Evolutionary conservation across 2,888 invertebrate genomes (phyloP).

Genomic region (Hydraecia micacea): DNA sequence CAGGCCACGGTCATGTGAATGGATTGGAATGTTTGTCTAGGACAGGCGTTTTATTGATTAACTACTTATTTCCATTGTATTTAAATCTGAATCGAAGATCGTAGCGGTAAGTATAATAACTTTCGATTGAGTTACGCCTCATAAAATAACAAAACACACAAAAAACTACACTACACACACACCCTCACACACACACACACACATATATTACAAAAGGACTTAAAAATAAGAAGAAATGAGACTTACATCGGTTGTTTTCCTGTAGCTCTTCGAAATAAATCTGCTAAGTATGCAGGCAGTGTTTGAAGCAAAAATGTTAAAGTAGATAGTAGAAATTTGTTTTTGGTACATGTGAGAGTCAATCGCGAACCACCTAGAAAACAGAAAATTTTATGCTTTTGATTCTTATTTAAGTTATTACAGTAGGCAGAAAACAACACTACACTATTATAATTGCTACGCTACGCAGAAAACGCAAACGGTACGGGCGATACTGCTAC

Average conservation of each 20-base stretch:
- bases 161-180: too few species aligned
- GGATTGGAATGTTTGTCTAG: not conserved
- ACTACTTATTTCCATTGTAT: not conserved
- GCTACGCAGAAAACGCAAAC: not conserved
- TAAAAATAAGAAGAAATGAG: not conserved
- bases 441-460: not conserved
- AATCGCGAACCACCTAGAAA: slow-evolving; percentile 10
- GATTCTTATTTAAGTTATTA: not conserved
- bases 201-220: not conserved
- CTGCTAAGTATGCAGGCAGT: slow-evolving; percentile 35
- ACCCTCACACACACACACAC: too few species aligned
- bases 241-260: slow-evolving; percentile 40
- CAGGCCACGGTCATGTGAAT: not conserved
- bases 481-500: not conserved
- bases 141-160: too few species aligned
- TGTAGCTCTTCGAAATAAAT: slow-evolving; percentile 25
- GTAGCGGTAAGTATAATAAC: not conserved
- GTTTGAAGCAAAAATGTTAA: slow-evolving; percentile 51
- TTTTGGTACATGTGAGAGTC: slow-evolving; percentile 22
- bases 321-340: not conserved
- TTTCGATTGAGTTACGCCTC: not conserved
- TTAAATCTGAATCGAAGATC: not conserved
- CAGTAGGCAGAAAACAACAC: too few species aligned
- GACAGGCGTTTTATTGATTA: not conserved
- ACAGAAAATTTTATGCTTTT: not conserved